Base-by-base conservation (phyloP, 1,140 invertebrate genomes). In the Contarinia nasturtii region DNA sequence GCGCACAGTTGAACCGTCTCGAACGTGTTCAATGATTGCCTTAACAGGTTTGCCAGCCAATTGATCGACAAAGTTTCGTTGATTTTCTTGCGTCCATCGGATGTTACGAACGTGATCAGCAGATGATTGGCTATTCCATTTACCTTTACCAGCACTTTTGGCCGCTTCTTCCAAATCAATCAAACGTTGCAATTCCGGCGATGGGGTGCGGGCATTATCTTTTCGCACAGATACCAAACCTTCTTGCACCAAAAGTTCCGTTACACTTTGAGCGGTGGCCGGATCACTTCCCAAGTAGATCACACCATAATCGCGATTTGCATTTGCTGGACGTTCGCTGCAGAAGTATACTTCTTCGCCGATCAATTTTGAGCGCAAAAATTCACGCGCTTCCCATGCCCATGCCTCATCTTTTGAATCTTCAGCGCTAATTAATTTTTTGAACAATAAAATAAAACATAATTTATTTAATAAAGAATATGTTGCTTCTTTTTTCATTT, bases 361-460 rank as follows among this genome's bases (percentile, higher is more conserved):
- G 57, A 98, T 79, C 8, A 96, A 59, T 60, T 90, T 92, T 57
- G 92, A 90, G 21, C 93, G 72, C 22, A 98, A 65, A 63, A 82
- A 96, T 69, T 98, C 93, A 49, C 93, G 73, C 1, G 92, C 86
- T 65, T 97, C 91, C 89, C 91, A 98, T 1, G 90, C 91, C 70
- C 75, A 98, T 7, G 92, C 86, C 65, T 94, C 88, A 69, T 94
- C 91, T 63, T 80, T 82, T 44, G 78, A 80, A 59, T 79, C 80
- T 49, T 79, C 74, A 57, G 71, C 71, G 54, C 17, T 47, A 46
- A 51, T 49, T 33, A n/a, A 43, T 51, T 15, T 27, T 27, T 27
- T 27, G 27, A 27, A 27, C 3, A 27, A 27, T 5, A 27, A 27
- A 27, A 27, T 8, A 53, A 46, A 38, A 17, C 7, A 10, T 7